phyloP scores from a whole-genome alignment of 2,797 vertebrate genomes.

The Aplochiton taeniatus region DNA sequence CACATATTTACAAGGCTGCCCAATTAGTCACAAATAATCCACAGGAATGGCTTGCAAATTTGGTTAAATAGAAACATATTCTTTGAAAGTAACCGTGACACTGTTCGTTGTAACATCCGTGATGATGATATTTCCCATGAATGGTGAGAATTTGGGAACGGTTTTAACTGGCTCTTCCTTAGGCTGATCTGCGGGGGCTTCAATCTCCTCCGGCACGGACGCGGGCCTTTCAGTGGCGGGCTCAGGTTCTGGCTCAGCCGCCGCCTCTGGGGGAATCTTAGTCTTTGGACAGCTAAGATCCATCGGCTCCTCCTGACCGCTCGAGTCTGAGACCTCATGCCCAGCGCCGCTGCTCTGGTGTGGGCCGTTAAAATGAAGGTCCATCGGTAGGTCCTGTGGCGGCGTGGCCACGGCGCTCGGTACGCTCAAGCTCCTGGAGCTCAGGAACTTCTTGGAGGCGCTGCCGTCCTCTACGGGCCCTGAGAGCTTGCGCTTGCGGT shows the following conservation, averaged over 20 bases:
- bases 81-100: slow-evolving; percentile 98
- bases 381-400: slow-evolving; percentile 80
- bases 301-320: slow-evolving; percentile 91
- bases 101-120: slow-evolving; percentile 98
- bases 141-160: slow-evolving; percentile 87
- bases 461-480: slow-evolving; percentile 78
- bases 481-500: slow-evolving; percentile 89
- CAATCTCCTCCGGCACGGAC: slow-evolving; percentile 25
- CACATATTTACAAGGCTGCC: slow-evolving; percentile 61
- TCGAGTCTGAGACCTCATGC: slow-evolving; percentile 65
- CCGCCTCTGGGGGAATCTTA: slow-evolving; percentile 56
- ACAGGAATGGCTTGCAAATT: slow-evolving; percentile 9
- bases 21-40: slow-evolving; percentile 14
- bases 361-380: slow-evolving; percentile 68
- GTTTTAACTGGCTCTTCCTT: slow-evolving; percentile 72
- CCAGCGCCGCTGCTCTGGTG: slow-evolving; percentile 36
- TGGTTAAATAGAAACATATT: slow-evolving; percentile 88
- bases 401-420: slow-evolving; percentile 74
- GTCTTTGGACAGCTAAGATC: slow-evolving; percentile 93
- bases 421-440: slow-evolving; percentile 84
- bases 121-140: slow-evolving; percentile 98
- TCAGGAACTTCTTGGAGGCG: slow-evolving; percentile 81
- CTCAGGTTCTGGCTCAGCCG: slow-evolving; percentile 29
- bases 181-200: slow-evolving; percentile 62
- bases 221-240: slow-evolving; percentile 26